phyloP scores from a whole-genome alignment of 2,113 vertebrate species.

The Leucoraja erinaceus region DNA sequence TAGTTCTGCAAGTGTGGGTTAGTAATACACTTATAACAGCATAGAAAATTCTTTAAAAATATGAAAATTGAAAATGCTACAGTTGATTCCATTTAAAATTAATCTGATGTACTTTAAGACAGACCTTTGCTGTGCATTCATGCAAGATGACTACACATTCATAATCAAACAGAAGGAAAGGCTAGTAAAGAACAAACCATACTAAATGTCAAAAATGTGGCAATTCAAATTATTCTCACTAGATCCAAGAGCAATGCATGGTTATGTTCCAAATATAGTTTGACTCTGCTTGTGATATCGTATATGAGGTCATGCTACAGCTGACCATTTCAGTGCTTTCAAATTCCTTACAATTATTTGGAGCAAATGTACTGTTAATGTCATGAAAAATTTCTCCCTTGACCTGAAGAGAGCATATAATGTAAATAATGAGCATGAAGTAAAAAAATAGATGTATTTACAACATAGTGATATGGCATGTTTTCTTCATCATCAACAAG shows the following conservation, averaged over 20 bases:
- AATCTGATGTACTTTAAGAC: neutral
- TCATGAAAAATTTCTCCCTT: neutral
- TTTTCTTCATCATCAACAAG: neutral
- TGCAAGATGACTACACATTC: neutral
- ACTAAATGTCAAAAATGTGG: neutral
- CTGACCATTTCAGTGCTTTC: neutral
- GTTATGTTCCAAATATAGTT: neutral
- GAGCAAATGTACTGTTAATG: neutral
- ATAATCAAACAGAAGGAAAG: neutral
- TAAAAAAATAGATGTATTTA: neutral
- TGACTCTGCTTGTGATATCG: neutral
- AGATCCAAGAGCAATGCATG: neutral
- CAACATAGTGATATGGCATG: neutral
- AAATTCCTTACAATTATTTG: neutral
- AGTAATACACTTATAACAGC: neutral
- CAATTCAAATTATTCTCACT: neutral
- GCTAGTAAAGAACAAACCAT: neutral
- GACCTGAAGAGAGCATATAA: neutral
- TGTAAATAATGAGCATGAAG: neutral
- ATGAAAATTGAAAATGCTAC: neutral
- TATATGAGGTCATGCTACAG: neutral
- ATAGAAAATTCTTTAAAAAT: neutral
- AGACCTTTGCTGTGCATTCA: neutral
- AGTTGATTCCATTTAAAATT: neutral
- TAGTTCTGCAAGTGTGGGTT: neutral